These are phyloP conservation scores for Gallinago solitaria DNA, from an alignment of 2,797 vertebrate species.

Conservation along the genomic window DNA sequence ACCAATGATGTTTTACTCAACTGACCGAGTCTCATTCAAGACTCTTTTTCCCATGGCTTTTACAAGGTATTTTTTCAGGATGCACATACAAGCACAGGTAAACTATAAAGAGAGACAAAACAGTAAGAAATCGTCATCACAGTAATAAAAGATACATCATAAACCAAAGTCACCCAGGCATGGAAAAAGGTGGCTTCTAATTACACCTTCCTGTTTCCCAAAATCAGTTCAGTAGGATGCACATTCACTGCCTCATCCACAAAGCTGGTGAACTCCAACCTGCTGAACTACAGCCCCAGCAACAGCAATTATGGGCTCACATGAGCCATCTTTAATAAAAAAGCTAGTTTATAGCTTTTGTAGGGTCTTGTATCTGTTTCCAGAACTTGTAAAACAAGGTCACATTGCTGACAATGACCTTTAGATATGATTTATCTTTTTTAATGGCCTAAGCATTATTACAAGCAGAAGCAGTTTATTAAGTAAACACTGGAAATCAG, in stretches of 20 bases:
- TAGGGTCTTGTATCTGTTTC: not conserved
- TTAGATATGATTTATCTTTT: not conserved
- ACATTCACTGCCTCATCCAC: not conserved
- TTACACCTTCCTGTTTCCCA: not conserved
- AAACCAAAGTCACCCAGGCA: not conserved
- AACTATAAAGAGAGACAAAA: not conserved
- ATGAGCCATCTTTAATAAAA: not conserved
- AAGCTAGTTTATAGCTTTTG: not conserved
- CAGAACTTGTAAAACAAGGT: accelerated
- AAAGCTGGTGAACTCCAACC: not conserved
- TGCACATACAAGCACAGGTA: not conserved
- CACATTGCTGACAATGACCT: not conserved
- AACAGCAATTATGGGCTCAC: not conserved
- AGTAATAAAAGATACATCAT: not conserved
- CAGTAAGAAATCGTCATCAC: not conserved
- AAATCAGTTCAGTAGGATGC: not conserved
- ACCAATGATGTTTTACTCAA: not conserved
- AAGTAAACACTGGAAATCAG: not conserved
- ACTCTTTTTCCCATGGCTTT: not conserved
- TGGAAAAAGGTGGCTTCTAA: not conserved
- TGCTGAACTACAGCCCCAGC: not conserved
- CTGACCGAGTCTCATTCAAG: not conserved
- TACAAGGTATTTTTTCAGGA: not conserved
- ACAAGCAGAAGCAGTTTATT: not conserved
- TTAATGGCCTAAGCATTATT: not conserved